A percentile compares a stretch with the other conserved stretches of the same genome.
Conservation (phyloP, 2,888 invertebrate genomes). For the Epinotia bilunana region DNA sequence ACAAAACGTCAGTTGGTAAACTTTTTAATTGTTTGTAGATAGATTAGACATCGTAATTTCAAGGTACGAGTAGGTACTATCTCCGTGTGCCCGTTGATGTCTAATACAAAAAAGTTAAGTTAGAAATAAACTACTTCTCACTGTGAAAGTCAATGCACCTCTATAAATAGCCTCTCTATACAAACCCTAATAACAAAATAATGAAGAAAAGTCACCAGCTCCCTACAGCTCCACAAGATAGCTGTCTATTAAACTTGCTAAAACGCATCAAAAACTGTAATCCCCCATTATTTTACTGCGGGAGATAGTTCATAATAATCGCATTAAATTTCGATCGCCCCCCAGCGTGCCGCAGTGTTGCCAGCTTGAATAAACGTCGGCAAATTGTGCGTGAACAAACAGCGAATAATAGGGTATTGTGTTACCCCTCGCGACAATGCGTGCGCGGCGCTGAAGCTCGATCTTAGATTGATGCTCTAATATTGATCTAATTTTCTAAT, state of each 20-base stretch:
- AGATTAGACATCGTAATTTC: not conserved
- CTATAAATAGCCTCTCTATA: conserved; percentile 17
- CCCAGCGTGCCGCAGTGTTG: conserved; percentile 67
- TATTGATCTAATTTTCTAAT: conserved; percentile 40
- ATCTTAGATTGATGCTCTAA: conserved; percentile 29
- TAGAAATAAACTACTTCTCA: not conserved
- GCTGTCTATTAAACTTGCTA: conserved; percentile 33
- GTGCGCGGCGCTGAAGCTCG: conserved; percentile 31
- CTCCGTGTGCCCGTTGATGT: conserved; percentile 1
- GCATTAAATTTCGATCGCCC: conserved; percentile 59
- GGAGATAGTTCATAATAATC: conserved; percentile 59
- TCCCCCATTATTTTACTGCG: conserved; percentile 41
- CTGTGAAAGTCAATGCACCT: conserved; percentile 17
- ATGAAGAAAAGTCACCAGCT: conserved; percentile 8
- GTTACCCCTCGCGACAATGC: conserved; percentile 57
- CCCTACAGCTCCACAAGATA: conserved; percentile 1
- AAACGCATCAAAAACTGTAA: conserved; percentile 43
- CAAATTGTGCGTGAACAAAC: conserved; percentile 84
- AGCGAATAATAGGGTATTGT: conserved; percentile 81
- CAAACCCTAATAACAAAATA: conserved; percentile 10
- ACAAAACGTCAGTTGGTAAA: too few relatives aligned
- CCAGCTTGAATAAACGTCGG: conserved; percentile 77
- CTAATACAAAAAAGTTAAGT: conserved; percentile 4
- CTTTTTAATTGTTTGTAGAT: not conserved
- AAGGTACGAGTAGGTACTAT: not conserved